These are phyloP conservation scores for Nematolebias whitei DNA, from an alignment of 2,113 vertebrate genomes.

Conservation along the genomic window DNA sequence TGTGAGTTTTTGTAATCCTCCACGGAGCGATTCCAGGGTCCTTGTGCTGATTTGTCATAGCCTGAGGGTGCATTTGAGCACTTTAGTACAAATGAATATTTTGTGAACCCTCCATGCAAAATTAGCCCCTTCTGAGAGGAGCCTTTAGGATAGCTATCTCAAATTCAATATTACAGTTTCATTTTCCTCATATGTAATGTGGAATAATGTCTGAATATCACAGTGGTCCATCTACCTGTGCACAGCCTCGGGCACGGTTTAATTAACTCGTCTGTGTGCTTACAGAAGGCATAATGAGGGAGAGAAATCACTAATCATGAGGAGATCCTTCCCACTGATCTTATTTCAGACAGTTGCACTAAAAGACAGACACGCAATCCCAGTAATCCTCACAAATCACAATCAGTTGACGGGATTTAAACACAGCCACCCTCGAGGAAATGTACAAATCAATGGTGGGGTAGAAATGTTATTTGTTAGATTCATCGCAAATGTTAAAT, in stretches of 20 bases:
- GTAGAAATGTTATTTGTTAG: constrained; percentile 37
- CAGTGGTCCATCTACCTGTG: constrained; percentile 61
- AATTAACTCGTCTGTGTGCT: constrained; percentile 72
- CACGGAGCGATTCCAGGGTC: constrained; percentile 9
- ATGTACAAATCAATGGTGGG: constrained; percentile 40
- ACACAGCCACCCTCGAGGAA: constrained; percentile 34
- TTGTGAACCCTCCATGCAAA: constrained; percentile 25
- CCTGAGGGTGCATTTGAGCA: constrained; percentile 24
- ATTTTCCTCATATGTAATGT: constrained; percentile 39
- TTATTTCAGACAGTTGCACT: constrained; percentile 61
- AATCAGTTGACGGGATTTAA: constrained; percentile 44
- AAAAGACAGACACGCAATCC: constrained; percentile 35
- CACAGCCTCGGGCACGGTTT: constrained; percentile 66
- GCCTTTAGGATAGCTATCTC: constrained; percentile 24
- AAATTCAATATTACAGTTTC: constrained; percentile 49
- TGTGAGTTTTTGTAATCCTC: constrained; percentile 12
- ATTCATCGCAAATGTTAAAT: constrained; percentile 33
- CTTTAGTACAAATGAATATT: constrained; percentile 12
- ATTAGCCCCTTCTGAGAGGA: constrained; percentile 16
- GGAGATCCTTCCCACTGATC: constrained; percentile 67
- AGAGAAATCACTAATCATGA: constrained; percentile 66
- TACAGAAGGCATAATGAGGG: constrained; percentile 62
- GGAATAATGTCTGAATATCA: constrained; percentile 61
- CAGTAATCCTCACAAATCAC: constrained; percentile 46
- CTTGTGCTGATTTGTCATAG: constrained; percentile 6